A percentile compares a stretch with the other conserved stretches of the same genome.
phyloP scores from a whole-genome alignment of 2,113 vertebrate species.

The Poecilia latipinna region DNA sequence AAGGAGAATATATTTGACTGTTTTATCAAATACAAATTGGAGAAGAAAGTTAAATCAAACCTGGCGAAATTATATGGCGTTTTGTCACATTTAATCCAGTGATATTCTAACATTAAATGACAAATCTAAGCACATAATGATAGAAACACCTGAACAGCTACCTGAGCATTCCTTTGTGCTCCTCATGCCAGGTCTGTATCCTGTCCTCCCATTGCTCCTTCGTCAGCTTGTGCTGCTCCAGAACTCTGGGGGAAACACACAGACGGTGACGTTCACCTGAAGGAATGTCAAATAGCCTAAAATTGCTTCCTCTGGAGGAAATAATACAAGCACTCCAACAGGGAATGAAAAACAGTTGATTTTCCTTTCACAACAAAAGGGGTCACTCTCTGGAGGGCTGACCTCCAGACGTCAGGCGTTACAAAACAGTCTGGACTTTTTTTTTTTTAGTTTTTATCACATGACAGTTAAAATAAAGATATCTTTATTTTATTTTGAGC shows the following conservation, averaged over 20 bases:
- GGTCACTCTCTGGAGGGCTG: background rate
- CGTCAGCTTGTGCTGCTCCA: conserved; percentile 98
- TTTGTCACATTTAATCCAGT: no score
- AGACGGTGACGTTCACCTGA: conserved; percentile 21
- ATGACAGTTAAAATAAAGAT: no score
- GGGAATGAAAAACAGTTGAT: background rate
- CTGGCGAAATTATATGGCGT: no score
- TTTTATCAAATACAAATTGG: background rate
- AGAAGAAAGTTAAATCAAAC: background rate
- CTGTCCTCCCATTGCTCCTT: conserved; percentile 99
- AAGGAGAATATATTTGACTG: background rate
- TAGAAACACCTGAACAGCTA: conserved; percentile 45
- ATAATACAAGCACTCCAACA: conserved; percentile 22
- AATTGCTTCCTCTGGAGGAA: conserved; percentile 45
- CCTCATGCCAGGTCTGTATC: conserved; percentile 98
- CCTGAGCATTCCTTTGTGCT: conserved; percentile 96
- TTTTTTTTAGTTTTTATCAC: no score
- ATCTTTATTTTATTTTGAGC: no score
- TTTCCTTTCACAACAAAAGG: background rate
- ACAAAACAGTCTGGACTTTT: no score
- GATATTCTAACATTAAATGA: background rate
- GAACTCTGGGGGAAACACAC: conserved; percentile 80
- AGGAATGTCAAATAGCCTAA: conserved; percentile 9
- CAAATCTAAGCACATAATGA: conserved; percentile 1
- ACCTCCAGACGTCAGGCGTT: background rate